phyloP scores from a whole-genome alignment of 2,113 vertebrate genomes.

The Heterochromis multidens region DNA sequence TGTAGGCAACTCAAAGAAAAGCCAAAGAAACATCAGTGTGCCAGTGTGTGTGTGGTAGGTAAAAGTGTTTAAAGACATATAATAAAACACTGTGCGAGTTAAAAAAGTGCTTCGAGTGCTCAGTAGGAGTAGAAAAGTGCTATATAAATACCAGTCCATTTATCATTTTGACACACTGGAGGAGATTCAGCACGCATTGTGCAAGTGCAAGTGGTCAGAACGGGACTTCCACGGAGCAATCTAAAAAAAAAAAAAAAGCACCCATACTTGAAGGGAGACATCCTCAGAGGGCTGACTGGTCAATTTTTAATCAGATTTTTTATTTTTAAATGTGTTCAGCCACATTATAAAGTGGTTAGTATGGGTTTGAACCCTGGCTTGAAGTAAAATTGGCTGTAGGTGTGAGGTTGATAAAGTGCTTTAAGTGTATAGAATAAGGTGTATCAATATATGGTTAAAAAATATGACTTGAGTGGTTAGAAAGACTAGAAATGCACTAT shows the following conservation, averaged over 20 bases:
- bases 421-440: neutral
- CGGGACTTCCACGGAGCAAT: too few species aligned
- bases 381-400: too few species aligned
- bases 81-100: neutral
- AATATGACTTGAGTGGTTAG: neutral
- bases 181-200: too few species aligned
- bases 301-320: fast-evolving
- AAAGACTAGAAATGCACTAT: neutral
- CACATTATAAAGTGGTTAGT: neutral
- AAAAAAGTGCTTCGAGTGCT: too few species aligned
- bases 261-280: neutral
- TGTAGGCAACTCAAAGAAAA: neutral
- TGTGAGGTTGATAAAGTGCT: too few species aligned
- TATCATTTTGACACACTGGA: too few species aligned
- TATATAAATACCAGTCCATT: neutral
- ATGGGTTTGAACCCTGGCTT: neutral
- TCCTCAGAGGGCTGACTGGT: neutral
- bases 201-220: too few species aligned
- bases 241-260: too few species aligned
- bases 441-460: neutral
- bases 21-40: neutral
- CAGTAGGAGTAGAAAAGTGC: neutral
- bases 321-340: neutral
- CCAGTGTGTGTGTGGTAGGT: neutral
- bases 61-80: neutral